Evolutionary conservation across 2,113 vertebrate species (phyloP), one percentile per base, ranked within the genome.

Genomic region (Perca flavescens): DNA sequence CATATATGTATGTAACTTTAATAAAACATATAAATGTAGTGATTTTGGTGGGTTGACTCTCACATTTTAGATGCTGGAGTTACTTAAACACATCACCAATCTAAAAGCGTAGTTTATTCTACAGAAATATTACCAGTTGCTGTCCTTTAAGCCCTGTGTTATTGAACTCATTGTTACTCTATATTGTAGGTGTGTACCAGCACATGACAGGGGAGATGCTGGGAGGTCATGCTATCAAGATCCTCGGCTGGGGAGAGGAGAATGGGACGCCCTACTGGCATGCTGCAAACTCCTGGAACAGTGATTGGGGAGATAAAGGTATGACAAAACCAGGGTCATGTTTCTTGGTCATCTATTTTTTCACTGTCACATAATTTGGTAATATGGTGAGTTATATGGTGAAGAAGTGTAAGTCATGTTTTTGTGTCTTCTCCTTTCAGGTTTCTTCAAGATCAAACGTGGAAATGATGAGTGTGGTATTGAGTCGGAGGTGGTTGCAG

Each of bases 201-300:
- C 97, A 99, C 0, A 87, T 97, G 68, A 93, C 92, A 0, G 98
- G 98, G 0, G 95, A 95, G 0, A 82, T 93, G 64, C 90, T 99
- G 0, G 97, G 97, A 0, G 97, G 97, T 47, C 98, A 99, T 0
- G 96, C 97, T 1, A 96, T 99, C 80, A 96, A 97, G 36, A 83
- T 99, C 66, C 94, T 99, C 57, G 97, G 98, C 88, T 99, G 97
- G 97, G 97, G 98, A 0, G 88, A 91, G 40, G 97, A 99, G 75
- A 86, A 96, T 0, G 92, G 83, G 60, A 96, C 93, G 0, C 97
- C 96, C 0, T 99, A 98, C 92, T 99, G 98, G 97, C 88, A 99
- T 89, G 96, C 90, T 1, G 97, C 97, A 53, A 99, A 99, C 94
- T 99, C 97, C 86, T 99, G 97, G 97, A 99, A 99, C 90, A 94